Percentiles rank a stretch among this genome's conserved stretches.
Conservation (phyloP, 2,888 invertebrate species). For the Agrochola circellaris region DNA sequence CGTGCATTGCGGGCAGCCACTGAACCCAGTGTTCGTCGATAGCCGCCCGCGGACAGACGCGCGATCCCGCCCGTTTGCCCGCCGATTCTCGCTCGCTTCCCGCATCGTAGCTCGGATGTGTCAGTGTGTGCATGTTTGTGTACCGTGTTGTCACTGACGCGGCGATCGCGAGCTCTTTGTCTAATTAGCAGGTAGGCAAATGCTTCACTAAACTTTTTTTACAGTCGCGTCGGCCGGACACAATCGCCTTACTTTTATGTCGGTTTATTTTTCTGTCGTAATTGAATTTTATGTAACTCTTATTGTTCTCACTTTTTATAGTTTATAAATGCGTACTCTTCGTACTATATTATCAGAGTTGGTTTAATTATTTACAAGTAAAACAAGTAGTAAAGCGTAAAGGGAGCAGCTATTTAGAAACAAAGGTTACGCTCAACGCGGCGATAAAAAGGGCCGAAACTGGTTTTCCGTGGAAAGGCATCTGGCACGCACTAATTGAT, state of each 20-base stretch:
- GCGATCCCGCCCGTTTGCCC: constrained; percentile 72
- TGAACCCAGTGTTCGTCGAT: constrained; percentile 84
- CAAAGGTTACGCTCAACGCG: constrained; percentile 78
- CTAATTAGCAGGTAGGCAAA: constrained; percentile 89
- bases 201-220: constrained; percentile 80
- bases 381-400: constrained; percentile 62
- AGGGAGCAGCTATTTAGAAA: constrained; percentile 75
- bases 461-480: constrained; percentile 86
- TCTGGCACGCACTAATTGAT: constrained; percentile 89
- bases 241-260: constrained; percentile 69
- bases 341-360: constrained; percentile 43
- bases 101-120: constrained; percentile 75
- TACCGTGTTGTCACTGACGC: constrained; percentile 83
- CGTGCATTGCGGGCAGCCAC: constrained; percentile 73
- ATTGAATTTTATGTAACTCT: constrained; percentile 73
- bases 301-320: constrained; percentile 68
- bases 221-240: constrained; percentile 67
- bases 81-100: constrained; percentile 74
- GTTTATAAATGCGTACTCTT: constrained; percentile 57
- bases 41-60: constrained; percentile 84
- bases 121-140: constrained; percentile 85
- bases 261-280: constrained; percentile 71
- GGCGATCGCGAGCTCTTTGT: constrained; percentile 86
- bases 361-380: constrained; percentile 63
- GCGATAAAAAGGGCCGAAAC: constrained; percentile 85